Conservation (phyloP, 2,797 vertebrate species). For the Tadarida brasiliensis region DNA sequence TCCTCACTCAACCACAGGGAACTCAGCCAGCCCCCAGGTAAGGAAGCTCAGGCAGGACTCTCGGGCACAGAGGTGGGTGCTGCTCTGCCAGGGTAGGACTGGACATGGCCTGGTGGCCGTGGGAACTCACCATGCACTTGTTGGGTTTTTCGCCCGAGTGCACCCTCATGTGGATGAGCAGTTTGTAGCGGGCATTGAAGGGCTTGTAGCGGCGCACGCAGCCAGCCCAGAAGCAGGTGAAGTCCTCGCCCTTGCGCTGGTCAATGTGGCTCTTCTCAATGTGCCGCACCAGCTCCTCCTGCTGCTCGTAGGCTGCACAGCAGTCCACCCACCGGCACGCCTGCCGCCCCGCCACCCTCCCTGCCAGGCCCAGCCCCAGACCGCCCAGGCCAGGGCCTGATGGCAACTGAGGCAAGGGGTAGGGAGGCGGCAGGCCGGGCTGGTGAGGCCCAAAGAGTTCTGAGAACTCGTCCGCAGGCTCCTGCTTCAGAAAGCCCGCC, state of each 20-base stretch:
- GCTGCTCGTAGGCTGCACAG: constrained; percentile 96
- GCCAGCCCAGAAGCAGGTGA: constrained; percentile 99
- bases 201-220: constrained; percentile 98
- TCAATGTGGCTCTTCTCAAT: constrained; percentile 99
- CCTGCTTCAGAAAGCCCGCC: constrained; percentile 94
- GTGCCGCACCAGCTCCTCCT: constrained; percentile 99
- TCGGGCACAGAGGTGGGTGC: not conserved
- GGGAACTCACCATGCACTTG: constrained; percentile 98
- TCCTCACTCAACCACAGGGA: not conserved
- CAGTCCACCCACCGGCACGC: constrained; percentile 99
- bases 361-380: constrained; percentile 74
- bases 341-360: constrained; percentile 91
- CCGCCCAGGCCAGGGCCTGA: constrained; percentile 86
- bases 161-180: constrained; percentile 99
- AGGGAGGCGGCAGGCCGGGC: constrained; percentile 95
- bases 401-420: constrained; percentile 93
- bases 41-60: not conserved
- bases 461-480: constrained; percentile 95
- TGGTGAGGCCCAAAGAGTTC: constrained; percentile 87
- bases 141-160: constrained; percentile 99
- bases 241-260: constrained; percentile 99
- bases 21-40: not conserved
- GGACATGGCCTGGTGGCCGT: accelerated
- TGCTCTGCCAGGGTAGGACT: accelerated
- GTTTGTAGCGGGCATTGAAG: constrained; percentile 99